These are phyloP conservation scores for Lagria hirta DNA, from an alignment of 2,888 invertebrate species.

Conservation along the genomic window DNA sequence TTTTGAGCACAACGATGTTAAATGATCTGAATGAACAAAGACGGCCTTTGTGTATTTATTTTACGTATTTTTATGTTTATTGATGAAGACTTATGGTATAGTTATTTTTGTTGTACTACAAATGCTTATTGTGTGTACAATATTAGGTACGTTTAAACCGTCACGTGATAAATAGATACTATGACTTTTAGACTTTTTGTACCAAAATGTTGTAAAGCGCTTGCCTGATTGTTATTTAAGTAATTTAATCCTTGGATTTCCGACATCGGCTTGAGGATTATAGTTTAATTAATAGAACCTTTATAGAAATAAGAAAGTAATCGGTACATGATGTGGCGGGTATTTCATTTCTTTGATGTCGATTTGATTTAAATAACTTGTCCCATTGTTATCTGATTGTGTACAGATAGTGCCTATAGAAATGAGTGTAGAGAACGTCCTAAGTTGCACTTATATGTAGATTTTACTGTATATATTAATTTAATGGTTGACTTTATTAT, in stretches of 20 bases:
- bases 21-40: slow-evolving; percentile 27
- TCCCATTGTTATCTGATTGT: slow-evolving; percentile 37
- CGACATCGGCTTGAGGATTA: slow-evolving; percentile 14
- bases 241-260: slow-evolving; percentile 17
- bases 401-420: slow-evolving; percentile 52
- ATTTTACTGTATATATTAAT: slow-evolving; percentile 31
- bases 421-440: slow-evolving; percentile 45
- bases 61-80: slow-evolving; percentile 8
- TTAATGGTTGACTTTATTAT: slow-evolving; percentile 33
- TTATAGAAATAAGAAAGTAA: slow-evolving; percentile 12
- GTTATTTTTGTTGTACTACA: slow-evolving; percentile 22
- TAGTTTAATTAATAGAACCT: slow-evolving; percentile 24
- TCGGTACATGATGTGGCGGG: slow-evolving; percentile 22
- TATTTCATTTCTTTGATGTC: slow-evolving; percentile 17
- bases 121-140: slow-evolving; percentile 27
- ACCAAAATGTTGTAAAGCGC: slow-evolving; percentile 27
- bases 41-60: slow-evolving; percentile 26
- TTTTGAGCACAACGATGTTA: slow-evolving; percentile 32
- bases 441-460: slow-evolving; percentile 49
- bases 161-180: slow-evolving; percentile 36
- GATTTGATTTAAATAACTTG: slow-evolving; percentile 19
- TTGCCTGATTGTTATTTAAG: slow-evolving; percentile 26
- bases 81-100: slow-evolving; percentile 27
- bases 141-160: slow-evolving; percentile 25
- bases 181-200: slow-evolving; percentile 31